These are phyloP conservation scores for Catharus ustulatus DNA, from an alignment of 2,797 vertebrate species.

Conservation along the genomic window DNA sequence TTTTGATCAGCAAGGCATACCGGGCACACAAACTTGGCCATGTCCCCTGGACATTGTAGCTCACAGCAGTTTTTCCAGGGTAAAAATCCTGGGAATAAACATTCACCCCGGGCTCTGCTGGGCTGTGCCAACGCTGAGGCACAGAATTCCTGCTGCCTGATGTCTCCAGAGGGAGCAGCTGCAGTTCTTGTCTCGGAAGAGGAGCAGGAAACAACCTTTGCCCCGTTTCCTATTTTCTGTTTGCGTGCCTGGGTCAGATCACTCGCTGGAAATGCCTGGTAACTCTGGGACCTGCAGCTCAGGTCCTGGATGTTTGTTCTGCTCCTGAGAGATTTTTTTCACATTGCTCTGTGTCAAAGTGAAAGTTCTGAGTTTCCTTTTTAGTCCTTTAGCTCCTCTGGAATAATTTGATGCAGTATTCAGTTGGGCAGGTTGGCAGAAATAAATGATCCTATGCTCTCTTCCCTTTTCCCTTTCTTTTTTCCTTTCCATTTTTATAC, in stretches of 20 bases:
- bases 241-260: not conserved
- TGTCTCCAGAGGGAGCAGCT: not conserved
- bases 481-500: no score
- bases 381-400: not conserved
- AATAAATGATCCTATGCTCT: not conserved
- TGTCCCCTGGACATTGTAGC: not conserved
- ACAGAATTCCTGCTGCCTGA: not conserved
- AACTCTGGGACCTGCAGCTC: accelerated
- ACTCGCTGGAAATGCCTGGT: not conserved
- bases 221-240: not conserved
- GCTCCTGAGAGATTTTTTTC: not conserved
- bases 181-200: accelerated
- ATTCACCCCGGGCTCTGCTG: accelerated
- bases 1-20: not conserved
- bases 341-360: not conserved
- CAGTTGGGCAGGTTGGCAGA: not conserved
- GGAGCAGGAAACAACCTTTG: not conserved
- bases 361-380: not conserved
- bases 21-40: accelerated
- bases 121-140: not conserved
- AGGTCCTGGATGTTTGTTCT: not conserved
- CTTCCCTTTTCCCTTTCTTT: accelerated
- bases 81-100: not conserved
- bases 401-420: not conserved
- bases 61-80: not conserved